Conservation (phyloP, 2,113 vertebrate genomes). For the Serinus canaria region DNA sequence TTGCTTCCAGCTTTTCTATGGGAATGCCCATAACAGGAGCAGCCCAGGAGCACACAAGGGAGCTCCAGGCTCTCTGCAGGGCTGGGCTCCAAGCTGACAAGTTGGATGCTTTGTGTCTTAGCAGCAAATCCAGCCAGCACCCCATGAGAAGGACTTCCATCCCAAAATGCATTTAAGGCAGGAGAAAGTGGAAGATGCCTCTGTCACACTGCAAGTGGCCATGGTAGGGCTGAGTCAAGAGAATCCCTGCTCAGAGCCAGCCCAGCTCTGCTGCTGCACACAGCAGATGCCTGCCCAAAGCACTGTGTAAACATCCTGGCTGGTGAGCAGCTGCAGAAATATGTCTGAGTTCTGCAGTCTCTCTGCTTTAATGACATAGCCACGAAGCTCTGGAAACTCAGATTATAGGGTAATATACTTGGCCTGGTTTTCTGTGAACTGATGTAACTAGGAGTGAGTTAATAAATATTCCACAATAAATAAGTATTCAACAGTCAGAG, state of each 20-base stretch:
- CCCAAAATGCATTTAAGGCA: not conserved
- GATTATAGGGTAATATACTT: not conserved
- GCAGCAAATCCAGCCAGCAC: not conserved
- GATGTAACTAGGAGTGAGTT: constrained; percentile 2
- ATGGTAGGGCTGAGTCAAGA: fast-evolving
- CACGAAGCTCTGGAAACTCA: not conserved
- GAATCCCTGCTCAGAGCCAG: not conserved
- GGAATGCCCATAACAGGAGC: not conserved
- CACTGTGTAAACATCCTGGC: not conserved
- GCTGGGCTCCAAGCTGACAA: not conserved
- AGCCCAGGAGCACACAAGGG: fast-evolving
- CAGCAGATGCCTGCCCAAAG: not conserved
- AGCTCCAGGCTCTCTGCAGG: not conserved
- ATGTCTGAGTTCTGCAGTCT: not conserved
- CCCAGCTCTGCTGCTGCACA: not conserved
- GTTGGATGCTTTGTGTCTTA: not conserved
- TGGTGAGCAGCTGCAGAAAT: constrained; percentile 10
- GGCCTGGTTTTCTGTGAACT: constrained; percentile 7
- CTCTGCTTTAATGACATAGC: not conserved
- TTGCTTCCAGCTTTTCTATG: not conserved
- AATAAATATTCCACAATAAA: constrained; percentile 24
- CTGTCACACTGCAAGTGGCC: not conserved
- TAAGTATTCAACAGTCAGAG: not conserved
- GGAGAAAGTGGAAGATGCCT: not conserved
- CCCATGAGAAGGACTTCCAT: not conserved